Percentiles rank a stretch among this genome's conserved stretches.
phyloP scores from a whole-genome alignment of 2,888 invertebrate genomes.

The Melieria crassipennis region DNA sequence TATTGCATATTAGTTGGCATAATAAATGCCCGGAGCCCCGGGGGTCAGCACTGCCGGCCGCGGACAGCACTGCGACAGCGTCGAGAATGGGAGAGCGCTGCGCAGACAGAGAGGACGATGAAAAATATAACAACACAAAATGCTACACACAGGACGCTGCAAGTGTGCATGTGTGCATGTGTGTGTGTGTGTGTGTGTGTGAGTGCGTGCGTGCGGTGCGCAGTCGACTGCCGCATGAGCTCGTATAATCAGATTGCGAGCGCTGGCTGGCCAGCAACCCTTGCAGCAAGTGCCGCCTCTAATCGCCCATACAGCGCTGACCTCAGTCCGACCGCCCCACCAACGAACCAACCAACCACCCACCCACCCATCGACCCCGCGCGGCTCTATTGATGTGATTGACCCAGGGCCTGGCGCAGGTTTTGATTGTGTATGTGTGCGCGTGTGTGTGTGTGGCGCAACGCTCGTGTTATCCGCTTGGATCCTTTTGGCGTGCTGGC shows the following conservation, averaged over 20 bases:
- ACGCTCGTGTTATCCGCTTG: neutral
- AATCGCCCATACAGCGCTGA: neutral
- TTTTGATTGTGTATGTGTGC: conserved; percentile 36
- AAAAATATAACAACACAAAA: conserved; percentile 17
- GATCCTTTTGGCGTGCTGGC: conserved; percentile 11
- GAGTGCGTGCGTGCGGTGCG: no score
- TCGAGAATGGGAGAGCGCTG: neutral
- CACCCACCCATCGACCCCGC: neutral
- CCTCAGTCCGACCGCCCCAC: neutral
- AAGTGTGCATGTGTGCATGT: neutral
- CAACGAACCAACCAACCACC: neutral
- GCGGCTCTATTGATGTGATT: conserved; percentile 52
- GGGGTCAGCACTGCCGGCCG: neutral
- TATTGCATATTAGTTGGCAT: conserved; percentile 50
- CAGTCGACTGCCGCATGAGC: no score
- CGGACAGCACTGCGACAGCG: neutral
- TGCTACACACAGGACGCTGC: conserved; percentile 33
- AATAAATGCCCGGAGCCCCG: conserved; percentile 3
- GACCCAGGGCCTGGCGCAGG: conserved; percentile 52
- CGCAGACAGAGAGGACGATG: conserved; percentile 7
- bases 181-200: neutral
- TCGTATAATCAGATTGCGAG: no score
- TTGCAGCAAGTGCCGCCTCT: no score
- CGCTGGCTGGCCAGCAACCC: no score
- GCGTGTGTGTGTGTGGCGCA: neutral